Evolutionary conservation across 2,113 vertebrate genomes (phyloP).

Genomic region (Neogale vison): DNA sequence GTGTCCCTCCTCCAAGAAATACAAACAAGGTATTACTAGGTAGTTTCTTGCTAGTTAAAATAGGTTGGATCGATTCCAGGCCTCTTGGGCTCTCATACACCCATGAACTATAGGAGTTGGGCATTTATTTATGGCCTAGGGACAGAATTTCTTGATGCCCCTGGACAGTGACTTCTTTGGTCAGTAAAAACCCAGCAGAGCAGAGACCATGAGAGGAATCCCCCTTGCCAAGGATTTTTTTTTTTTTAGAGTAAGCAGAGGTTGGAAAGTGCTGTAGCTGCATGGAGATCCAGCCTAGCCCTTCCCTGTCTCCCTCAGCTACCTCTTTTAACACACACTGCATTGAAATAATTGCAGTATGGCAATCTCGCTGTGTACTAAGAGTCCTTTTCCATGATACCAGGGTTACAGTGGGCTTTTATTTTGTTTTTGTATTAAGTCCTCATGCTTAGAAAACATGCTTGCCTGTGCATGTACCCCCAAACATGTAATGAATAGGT

Average conservation of each 20-base stretch:
- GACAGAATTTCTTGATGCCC: slow-evolving; percentile 56
- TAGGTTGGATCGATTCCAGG: slow-evolving; percentile 78
- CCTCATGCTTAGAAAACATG: background rate
- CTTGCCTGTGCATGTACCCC: background rate
- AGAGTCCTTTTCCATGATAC: background rate
- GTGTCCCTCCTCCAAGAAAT: slow-evolving; percentile 86
- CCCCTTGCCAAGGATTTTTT: background rate
- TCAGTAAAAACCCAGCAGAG: background rate
- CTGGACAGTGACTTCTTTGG: slow-evolving; percentile 36
- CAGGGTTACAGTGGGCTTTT: background rate
- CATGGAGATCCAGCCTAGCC: background rate
- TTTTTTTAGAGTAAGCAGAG: background rate
- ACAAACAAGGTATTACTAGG: slow-evolving; percentile 86
- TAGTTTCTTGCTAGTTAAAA: slow-evolving; percentile 84
- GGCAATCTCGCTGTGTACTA: background rate
- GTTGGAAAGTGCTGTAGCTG: background rate
- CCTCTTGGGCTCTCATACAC: slow-evolving; percentile 47
- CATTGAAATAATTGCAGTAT: background rate
- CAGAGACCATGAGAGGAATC: background rate
- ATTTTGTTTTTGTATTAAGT: background rate
- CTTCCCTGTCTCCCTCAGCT: background rate
- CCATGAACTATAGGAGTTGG: slow-evolving; percentile 55
- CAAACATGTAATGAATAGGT: background rate
- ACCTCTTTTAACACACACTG: background rate
- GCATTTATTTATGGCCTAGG: background rate